Evolutionary conservation across 2,113 vertebrate genomes (phyloP), one percentile per base, ranked within the genome.

Genomic region (Sisor rabdophorus): DNA sequence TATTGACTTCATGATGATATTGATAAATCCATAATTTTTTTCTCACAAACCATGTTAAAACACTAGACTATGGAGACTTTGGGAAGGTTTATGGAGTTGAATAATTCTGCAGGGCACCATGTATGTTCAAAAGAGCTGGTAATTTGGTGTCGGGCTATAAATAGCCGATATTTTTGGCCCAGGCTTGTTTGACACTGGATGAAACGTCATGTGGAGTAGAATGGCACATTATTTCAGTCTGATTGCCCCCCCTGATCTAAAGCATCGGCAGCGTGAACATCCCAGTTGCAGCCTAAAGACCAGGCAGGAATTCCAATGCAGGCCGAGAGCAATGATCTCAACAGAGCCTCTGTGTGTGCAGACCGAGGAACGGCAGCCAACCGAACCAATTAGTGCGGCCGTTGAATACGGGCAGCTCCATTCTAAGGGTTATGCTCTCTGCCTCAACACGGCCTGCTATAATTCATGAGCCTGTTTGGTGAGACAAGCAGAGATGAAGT

Each of bases 391-490:
- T 84, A 84, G 76, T 67, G 70, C 79, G 65, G 69, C 80, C 48
- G 63, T 76, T 76, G 79, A 80, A 79, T 68, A 73, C 79, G 75
- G 40, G 78, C 47, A 53, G 79, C 75, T 63, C 76, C 77, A 36
- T 83, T 83, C 80, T 81, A 65, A 58, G 79, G 77, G 65, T 48
- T 71, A 73, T 65, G 76, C 83, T 76, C 79, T 81, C 70, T 69
- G 83, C 84, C 85, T 78, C 79, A 85, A 85, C 87, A 76, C 82
- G 80, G 77, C 76, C 68, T 85, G 73, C 86, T 86, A 86, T 89
- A 87, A 89, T 92, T 93, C 92, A 92, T 81, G 89, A 86, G 76
- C 83, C 85, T 83, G 81, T 84, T 86, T 83, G 81, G 84, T 87
- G 86, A 83, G 91, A 89, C 86, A 85, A 88, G 88, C 83, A 83